These are phyloP conservation scores for Hepsetus odoe DNA, from an alignment of 2,113 vertebrate species.

Conservation along the genomic window DNA sequence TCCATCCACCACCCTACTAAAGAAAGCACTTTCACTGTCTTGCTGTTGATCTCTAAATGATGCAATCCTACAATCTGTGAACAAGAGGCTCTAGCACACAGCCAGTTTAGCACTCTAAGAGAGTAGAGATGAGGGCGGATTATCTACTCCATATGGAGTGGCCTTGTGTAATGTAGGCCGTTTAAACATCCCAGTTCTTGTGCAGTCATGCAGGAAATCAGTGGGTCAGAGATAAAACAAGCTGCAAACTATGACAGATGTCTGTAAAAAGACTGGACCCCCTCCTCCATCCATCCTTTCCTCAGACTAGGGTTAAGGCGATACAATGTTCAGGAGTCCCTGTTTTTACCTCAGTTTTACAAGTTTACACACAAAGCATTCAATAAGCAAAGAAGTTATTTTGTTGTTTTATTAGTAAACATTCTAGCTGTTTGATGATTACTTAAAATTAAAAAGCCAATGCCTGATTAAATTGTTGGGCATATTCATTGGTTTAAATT, in stretches of 20 bases:
- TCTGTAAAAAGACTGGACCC: slow-evolving; percentile 41
- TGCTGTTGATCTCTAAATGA: slow-evolving; percentile 46
- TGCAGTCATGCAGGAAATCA: slow-evolving; percentile 60
- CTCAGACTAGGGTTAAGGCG: slow-evolving; percentile 24
- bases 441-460: slow-evolving; percentile 37
- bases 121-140: slow-evolving; percentile 18
- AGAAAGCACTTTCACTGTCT: slow-evolving; percentile 31
- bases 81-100: slow-evolving; percentile 34
- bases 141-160: slow-evolving; percentile 32
- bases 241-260: slow-evolving; percentile 56
- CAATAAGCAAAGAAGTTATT: background rate
- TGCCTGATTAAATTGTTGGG: slow-evolving; percentile 49
- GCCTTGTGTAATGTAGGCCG: slow-evolving; percentile 35
- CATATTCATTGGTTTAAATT: slow-evolving; percentile 66
- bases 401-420: slow-evolving; percentile 39
- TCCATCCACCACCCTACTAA: background rate
- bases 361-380: slow-evolving; percentile 14
- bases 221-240: slow-evolving; percentile 51
- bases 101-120: slow-evolving; percentile 31
- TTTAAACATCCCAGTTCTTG: slow-evolving; percentile 56
- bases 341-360: slow-evolving; percentile 5
- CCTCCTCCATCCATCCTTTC: background rate
- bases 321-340: slow-evolving; percentile 5
- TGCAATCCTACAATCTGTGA: slow-evolving; percentile 44
- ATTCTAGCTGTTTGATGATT: slow-evolving; percentile 36